Base-by-base conservation (phyloP, 2,888 invertebrate species). In the Eupithecia dodoneata region DNA sequence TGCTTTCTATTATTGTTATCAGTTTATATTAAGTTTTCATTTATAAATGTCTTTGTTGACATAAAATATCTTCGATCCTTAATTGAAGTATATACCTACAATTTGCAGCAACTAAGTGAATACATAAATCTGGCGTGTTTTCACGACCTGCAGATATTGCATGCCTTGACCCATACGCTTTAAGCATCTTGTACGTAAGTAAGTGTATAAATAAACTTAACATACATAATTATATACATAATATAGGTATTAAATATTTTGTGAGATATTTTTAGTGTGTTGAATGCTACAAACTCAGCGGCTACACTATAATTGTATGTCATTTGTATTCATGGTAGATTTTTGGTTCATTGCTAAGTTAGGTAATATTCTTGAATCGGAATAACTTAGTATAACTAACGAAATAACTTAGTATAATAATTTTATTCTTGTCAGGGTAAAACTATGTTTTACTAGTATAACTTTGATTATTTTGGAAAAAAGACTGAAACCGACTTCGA, bases 151-250 rank as follows among this genome's bases (percentile, higher is more conserved):
- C 77, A 74, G 76, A 74, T 74, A 77, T 74, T 75, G 45, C 4
- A 76, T 73, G 73, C 79, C 80, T 80, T 80, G 80, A 80, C 80
- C 76, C 47, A 71, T 67, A 42, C 72, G 45, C 52, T 49, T 65
- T 55, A 44, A 63, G 63, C 44, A 42, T 44, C 72, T 72, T 44
- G 44, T 59, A 72, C 10, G 44, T n/a, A 41, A 3, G 15, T 66
- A 45, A 30, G 2, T 10, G 47, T 63, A 30, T 63, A 12, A 12
- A 18, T 30, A 30, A 63, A 42, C 2, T n/a, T n/a, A n/a, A n/a
- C n/a, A n/a, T n/a, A n/a, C n/a, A n/a, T n/a, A n/a, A n/a, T n/a
- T n/a, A n/a, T n/a, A n/a, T n/a, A n/a, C n/a, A n/a, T n/a, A n/a
- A n/a, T n/a, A n/a, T n/a, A n/a, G n/a, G n/a, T n/a, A n/a, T 55